Evolutionary conservation across 2,113 vertebrate genomes (phyloP).

Genomic region (Spermophilus dauricus): DNA sequence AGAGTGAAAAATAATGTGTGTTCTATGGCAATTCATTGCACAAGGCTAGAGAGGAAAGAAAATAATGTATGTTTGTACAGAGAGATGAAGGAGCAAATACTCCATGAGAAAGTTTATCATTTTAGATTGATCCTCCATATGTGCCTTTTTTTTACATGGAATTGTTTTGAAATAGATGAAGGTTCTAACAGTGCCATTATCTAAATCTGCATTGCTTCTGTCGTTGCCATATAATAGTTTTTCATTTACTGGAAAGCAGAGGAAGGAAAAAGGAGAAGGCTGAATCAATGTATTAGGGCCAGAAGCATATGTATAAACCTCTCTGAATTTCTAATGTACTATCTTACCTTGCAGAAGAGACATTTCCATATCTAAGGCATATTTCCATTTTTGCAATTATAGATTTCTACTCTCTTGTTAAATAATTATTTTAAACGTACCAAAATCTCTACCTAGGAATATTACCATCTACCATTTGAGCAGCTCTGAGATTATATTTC

Average conservation of each 20-base stretch:
- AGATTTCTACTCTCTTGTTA: neutral
- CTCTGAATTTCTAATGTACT: neutral
- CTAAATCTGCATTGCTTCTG: conserved; percentile 57
- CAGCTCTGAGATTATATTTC: conserved; percentile 62
- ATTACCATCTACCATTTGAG: neutral
- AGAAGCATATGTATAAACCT: conserved; percentile 1
- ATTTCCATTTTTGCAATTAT: neutral
- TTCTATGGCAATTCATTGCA: neutral
- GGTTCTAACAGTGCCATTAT: neutral
- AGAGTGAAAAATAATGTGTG: conserved; percentile 6
- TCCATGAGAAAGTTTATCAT: conserved; percentile 43
- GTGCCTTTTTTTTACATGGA: neutral
- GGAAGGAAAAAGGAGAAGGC: conserved; percentile 39
- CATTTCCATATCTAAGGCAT: neutral
- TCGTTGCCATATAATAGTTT: neutral
- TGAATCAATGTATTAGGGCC: conserved; percentile 42
- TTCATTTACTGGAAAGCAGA: conserved; percentile 41
- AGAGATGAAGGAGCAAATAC: neutral
- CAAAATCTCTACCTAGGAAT: neutral
- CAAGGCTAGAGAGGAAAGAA: neutral
- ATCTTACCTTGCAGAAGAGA: neutral
- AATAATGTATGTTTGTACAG: conserved; percentile 28
- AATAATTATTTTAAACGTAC: conserved; percentile 38
- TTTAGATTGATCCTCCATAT: conserved; percentile 45
- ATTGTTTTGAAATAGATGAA: conserved; percentile 21